Percentiles rank a stretch among this genome's conserved stretches.
Evolutionary conservation across 2,113 vertebrate genomes (phyloP).

Genomic region (Crotalus helleri): DNA sequence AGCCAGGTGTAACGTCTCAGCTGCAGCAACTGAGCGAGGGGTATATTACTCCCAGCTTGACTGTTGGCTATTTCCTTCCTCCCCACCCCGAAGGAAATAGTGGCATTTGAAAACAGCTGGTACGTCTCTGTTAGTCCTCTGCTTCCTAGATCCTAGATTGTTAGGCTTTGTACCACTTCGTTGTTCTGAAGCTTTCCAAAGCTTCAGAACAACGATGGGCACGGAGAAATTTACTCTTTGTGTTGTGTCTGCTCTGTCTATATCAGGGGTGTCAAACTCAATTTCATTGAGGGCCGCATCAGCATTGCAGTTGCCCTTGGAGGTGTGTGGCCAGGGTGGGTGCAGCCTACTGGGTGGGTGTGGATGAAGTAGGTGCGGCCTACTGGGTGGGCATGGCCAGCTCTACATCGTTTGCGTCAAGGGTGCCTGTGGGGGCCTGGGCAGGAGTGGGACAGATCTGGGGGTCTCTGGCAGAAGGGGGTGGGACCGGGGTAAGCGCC

Average conservation of each 20-base stretch:
- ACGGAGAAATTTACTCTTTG: background rate
- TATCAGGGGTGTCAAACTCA: too few species aligned
- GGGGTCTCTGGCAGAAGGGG: too few species aligned
- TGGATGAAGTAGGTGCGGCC: too few species aligned
- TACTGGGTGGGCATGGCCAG: too few species aligned
- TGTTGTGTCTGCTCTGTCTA: background rate
- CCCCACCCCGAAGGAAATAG: background rate
- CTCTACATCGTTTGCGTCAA: too few species aligned
- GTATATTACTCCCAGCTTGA: slow-evolving; percentile 2
- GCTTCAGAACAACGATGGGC: background rate
- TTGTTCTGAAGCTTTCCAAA: background rate
- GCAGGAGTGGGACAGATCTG: too few species aligned
- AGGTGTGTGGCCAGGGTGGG: too few species aligned
- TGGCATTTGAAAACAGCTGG: background rate
- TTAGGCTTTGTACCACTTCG: background rate
- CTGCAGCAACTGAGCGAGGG: slow-evolving; percentile 4
- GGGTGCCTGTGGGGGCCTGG: too few species aligned
- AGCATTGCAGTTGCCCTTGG: too few species aligned
- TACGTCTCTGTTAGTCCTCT: background rate
- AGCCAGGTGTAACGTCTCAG: background rate
- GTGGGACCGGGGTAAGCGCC: too few species aligned
- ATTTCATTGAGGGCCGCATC: too few species aligned
- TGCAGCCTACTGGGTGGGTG: too few species aligned
- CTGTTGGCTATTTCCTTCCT: background rate
- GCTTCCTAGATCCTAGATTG: background rate